phyloP scores from a whole-genome alignment of 2,797 vertebrate genomes.

The Trachurus trachurus region DNA sequence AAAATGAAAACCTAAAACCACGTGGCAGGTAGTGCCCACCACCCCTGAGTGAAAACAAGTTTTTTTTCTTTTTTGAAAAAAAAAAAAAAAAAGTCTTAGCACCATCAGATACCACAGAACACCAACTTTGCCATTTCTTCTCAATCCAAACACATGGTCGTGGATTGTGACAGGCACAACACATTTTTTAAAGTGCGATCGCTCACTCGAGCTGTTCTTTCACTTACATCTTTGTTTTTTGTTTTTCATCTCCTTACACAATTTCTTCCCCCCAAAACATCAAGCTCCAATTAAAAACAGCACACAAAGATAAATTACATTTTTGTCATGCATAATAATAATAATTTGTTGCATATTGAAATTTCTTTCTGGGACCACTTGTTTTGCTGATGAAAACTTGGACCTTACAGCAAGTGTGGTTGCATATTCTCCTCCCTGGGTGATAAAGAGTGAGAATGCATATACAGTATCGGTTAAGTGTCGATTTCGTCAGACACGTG shows the following conservation, averaged over 20 bases:
- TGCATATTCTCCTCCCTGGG: constrained; percentile 20
- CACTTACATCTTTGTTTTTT: constrained; percentile 26
- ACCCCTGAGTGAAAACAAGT: constrained; percentile 79
- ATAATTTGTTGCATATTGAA: constrained; percentile 79
- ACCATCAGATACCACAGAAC: constrained; percentile 73
- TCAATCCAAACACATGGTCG: constrained; percentile 57
- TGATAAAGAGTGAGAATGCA: constrained; percentile 43
- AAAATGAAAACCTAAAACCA: constrained; percentile 58
- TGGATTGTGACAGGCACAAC: constrained; percentile 73
- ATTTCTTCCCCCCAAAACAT: constrained; percentile 42
- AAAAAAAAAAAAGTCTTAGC: constrained; percentile 71
- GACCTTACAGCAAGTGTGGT: constrained; percentile 55
- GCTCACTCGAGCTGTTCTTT: constrained; percentile 67
- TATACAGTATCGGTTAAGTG: constrained; percentile 69
- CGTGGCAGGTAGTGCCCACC: constrained; percentile 69
- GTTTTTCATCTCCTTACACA: constrained; percentile 8
- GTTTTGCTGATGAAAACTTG: constrained; percentile 58
- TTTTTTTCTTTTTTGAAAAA: neutral
- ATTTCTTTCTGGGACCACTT: constrained; percentile 69
- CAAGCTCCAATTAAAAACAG: constrained; percentile 69
- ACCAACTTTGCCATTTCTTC: constrained; percentile 56
- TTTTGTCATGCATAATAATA: constrained; percentile 71
- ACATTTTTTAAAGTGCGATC: constrained; percentile 82
- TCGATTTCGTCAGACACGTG: constrained; percentile 56
- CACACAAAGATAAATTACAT: constrained; percentile 65